These are phyloP conservation scores for Sphenopsis melanotis DNA, from an alignment of 2,797 vertebrate genomes.

Conservation along the genomic window DNA sequence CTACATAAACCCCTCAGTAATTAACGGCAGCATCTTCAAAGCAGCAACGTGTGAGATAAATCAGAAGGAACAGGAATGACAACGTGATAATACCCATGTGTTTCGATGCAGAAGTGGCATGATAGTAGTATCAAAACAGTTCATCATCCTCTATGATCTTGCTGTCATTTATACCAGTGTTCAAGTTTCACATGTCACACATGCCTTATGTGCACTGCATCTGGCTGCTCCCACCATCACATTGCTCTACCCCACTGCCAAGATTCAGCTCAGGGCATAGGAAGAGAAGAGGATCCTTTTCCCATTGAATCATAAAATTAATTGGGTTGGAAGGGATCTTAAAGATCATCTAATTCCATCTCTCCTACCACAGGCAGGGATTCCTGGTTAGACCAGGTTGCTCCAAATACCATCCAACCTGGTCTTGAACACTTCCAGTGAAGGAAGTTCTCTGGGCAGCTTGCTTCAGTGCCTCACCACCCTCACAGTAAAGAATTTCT, in stretches of 20 bases:
- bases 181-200: background rate
- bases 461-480: background rate
- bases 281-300: background rate
- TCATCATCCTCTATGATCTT: background rate
- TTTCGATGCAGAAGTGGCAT: background rate
- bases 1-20: background rate
- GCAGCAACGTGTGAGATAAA: background rate
- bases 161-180: background rate
- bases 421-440: background rate
- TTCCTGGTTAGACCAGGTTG: background rate
- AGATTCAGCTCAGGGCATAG: background rate
- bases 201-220: background rate
- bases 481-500: background rate
- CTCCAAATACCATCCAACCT: background rate
- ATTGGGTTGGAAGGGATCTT: background rate
- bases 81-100: background rate
- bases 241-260: background rate
- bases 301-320: background rate
- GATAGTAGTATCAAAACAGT: background rate
- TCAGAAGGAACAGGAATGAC: background rate
- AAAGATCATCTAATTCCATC: background rate
- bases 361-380: background rate
- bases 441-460: background rate
- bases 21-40: conserved; percentile 12
- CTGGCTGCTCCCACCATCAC: background rate